phyloP scores from a whole-genome alignment of 2,113 vertebrate genomes.

The Phrynocephalus versicolor region DNA sequence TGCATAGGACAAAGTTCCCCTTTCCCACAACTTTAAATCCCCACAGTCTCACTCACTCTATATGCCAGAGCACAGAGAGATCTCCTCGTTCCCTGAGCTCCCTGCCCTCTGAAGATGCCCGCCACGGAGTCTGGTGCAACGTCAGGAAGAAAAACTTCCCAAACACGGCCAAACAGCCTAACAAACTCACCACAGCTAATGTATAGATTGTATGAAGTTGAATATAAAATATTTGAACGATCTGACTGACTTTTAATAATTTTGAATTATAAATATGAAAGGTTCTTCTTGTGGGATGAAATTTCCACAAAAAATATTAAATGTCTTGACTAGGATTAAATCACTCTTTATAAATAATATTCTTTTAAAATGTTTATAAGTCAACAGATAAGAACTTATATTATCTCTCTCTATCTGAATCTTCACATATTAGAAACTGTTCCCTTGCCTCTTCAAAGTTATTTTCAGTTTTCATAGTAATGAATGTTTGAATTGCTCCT shows the following conservation, averaged over 20 bases:
- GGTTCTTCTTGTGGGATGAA: background rate
- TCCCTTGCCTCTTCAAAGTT: background rate
- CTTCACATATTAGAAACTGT: background rate
- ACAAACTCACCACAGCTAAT: background rate
- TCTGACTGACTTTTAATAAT: background rate
- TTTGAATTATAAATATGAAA: constrained; percentile 12
- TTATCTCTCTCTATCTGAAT: constrained; percentile 16
- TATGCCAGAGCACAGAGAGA: too few relatives aligned
- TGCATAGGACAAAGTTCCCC: too few relatives aligned
- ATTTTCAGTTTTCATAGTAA: background rate
- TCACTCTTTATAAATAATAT: too few relatives aligned
- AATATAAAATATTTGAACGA: background rate
- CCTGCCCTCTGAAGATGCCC: too few relatives aligned
- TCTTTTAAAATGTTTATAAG: constrained; percentile 48
- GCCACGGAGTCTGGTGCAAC: too few relatives aligned
- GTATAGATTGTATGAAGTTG: background rate
- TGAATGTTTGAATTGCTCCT: background rate
- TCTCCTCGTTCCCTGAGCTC: too few relatives aligned
- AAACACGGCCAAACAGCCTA: too few relatives aligned
- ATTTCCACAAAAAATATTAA: too few relatives aligned
- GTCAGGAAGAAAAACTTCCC: too few relatives aligned
- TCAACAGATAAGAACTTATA: constrained; percentile 43
- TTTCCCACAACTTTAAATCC: too few relatives aligned
- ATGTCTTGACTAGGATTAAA: background rate
- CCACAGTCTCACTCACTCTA: too few relatives aligned